A percentile compares a stretch with the other conserved stretches of the same genome.
These are phyloP conservation scores for Crax fasciolata DNA, from an alignment of 2,797 vertebrate species.

Conservation along the genomic window DNA sequence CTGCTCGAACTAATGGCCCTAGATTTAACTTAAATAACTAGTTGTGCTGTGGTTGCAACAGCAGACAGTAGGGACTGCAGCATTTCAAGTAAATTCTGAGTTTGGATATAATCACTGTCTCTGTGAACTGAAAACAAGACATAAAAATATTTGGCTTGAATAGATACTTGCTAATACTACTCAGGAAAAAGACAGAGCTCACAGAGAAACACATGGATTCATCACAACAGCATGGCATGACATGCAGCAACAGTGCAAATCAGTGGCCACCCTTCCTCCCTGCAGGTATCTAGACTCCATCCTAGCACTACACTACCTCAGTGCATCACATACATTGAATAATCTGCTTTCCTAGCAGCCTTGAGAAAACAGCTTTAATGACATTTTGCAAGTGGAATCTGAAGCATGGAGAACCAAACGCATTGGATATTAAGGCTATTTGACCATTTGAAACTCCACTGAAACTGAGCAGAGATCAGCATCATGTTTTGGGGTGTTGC, in stretches of 20 bases:
- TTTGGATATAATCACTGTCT: not conserved
- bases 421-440: fast-evolving
- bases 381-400: not conserved
- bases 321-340: fast-evolving
- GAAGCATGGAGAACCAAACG: not conserved
- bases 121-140: not conserved
- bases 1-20: not conserved
- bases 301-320: not conserved
- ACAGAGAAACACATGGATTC: not conserved
- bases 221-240: fast-evolving
- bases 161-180: not conserved
- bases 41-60: not conserved
- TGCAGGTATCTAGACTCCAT: not conserved
- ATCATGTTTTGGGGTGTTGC: fast-evolving
- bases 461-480: not conserved
- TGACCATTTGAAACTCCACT: not conserved
- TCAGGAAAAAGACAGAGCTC: fast-evolving
- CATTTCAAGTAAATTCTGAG: not conserved
- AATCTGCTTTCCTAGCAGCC: not conserved
- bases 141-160: not conserved
- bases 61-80: not conserved
- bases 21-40: not conserved
- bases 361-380: not conserved
- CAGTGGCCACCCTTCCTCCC: not conserved
- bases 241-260: not conserved